phyloP scores from a whole-genome alignment of 2,113 vertebrate species.

The Arizona elegans region DNA sequence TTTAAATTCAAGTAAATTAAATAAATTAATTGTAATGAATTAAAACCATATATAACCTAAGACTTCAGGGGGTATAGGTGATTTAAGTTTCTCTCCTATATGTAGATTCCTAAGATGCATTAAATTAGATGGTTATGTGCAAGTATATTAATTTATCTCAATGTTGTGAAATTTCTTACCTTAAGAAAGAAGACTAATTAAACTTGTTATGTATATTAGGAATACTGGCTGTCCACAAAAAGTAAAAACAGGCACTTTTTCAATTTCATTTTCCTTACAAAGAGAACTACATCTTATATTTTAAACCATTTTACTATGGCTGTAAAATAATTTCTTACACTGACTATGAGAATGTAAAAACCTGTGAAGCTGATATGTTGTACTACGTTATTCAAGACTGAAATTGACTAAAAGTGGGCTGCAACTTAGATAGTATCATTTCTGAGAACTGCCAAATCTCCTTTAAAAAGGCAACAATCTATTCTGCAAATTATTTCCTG shows the following conservation, averaged over 20 bases:
- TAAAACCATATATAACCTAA: too few relatives aligned
- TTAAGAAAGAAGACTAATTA: background rate
- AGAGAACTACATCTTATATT: background rate
- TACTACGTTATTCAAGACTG: background rate
- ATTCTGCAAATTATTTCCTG: background rate
- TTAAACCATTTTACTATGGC: background rate
- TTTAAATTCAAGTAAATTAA: too few relatives aligned
- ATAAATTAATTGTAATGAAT: too few relatives aligned
- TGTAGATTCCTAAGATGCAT: too few relatives aligned
- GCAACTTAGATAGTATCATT: background rate
- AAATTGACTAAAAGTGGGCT: background rate
- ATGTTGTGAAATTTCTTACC: background rate
- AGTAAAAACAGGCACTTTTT: background rate
- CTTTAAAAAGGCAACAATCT: background rate
- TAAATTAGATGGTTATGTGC: too few relatives aligned
- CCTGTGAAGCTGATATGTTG: background rate
- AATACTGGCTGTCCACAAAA: background rate
- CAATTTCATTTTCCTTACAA: background rate
- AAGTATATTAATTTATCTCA: background rate
- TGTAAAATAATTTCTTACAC: background rate
- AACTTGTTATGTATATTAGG: too few relatives aligned
- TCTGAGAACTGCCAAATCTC: background rate
- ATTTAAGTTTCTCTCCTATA: too few relatives aligned
- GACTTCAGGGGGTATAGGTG: too few relatives aligned
- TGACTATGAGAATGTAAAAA: background rate